phyloP scores from a whole-genome alignment of 2,888 invertebrate genomes.

The Trissolcus japonicus region DNA sequence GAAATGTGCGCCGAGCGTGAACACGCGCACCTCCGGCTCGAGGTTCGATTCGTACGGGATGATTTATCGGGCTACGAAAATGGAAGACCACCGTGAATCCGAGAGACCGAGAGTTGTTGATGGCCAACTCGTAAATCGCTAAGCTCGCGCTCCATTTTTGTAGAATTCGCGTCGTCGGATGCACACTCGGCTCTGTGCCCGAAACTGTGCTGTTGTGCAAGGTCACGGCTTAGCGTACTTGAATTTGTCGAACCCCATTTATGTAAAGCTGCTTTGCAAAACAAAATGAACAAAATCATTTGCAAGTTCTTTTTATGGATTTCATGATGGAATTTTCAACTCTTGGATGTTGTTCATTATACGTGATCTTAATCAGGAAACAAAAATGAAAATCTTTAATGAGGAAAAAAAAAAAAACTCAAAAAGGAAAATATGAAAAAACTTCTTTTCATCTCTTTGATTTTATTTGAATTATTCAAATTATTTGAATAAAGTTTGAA shows the following conservation, averaged over 20 bases:
- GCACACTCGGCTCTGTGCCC: not conserved
- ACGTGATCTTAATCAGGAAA: no score
- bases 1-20: conserved; percentile 10
- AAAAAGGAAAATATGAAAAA: no score
- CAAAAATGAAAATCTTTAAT: no score
- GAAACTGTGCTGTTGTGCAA: conserved; percentile 14
- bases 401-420: no score
- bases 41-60: conserved; percentile 6
- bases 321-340: no score
- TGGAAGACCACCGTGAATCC: conserved; percentile 32
- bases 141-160: conserved; percentile 29
- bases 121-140: conserved; percentile 24
- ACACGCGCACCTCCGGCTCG: not conserved
- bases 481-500: no score
- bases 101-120: conserved; percentile 21
- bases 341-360: no score
- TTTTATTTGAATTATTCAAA: no score
- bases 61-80: conserved; percentile 31
- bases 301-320: not conserved
- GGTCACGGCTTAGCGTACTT: conserved; percentile 16
- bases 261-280: not conserved
- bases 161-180: conserved; percentile 15
- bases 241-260: not conserved
- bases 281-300: not conserved
- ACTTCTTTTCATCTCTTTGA: no score